phyloP scores from a whole-genome alignment of 2,113 vertebrate genomes.

The Entomyzon cyanotis region DNA sequence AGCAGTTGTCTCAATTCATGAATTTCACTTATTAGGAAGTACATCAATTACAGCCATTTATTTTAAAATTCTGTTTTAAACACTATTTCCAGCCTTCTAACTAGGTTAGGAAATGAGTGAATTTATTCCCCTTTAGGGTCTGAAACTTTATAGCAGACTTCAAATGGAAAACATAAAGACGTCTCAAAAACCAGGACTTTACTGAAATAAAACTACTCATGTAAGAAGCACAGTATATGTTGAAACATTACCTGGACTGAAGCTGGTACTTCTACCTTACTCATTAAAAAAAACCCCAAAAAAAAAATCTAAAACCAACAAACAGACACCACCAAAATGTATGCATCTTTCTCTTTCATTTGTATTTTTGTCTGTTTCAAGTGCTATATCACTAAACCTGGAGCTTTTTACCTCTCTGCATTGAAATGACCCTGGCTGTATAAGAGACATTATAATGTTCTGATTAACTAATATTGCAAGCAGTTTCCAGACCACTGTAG shows the following conservation, averaged over 20 bases:
- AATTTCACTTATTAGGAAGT: not conserved
- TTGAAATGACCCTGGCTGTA: not conserved
- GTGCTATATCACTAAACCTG: not conserved
- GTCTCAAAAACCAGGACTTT: not conserved
- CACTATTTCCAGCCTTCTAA: not conserved
- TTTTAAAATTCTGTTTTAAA: slow-evolving; percentile 26
- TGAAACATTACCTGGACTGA: not conserved
- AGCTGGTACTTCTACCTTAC: not conserved
- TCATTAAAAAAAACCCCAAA: not conserved
- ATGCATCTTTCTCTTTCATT: not conserved
- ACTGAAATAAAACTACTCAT: not conserved
- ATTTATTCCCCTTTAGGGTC: not conserved
- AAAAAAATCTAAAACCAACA: too few relatives aligned
- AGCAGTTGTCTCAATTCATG: not conserved
- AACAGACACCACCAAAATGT: fast-evolving
- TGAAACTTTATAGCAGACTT: not conserved
- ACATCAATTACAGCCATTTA: not conserved
- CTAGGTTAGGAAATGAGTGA: not conserved
- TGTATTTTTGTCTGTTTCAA: not conserved
- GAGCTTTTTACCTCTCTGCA: not conserved
- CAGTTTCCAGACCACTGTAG: not conserved
- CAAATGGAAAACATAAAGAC: not conserved
- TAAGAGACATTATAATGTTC: not conserved
- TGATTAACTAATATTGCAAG: not conserved
- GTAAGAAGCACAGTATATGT: not conserved